A percentile compares a stretch with the other conserved stretches of the same genome.
These are phyloP conservation scores for Pseudomyrmex dendroicus DNA, from an alignment of 1,140 invertebrate species.

Conservation along the genomic window DNA sequence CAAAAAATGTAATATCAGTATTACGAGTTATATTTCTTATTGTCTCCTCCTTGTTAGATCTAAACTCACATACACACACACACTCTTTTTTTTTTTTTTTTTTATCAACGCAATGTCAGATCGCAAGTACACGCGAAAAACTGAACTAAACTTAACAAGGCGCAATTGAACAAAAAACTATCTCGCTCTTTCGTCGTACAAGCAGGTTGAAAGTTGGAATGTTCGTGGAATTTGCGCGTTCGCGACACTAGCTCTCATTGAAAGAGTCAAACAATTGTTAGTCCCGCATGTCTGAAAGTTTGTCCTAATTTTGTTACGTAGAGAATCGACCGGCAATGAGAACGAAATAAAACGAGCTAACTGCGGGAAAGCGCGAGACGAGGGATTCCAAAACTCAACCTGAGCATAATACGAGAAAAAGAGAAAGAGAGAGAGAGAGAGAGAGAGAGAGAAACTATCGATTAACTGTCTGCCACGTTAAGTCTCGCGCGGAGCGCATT, in stretches of 20 bases:
- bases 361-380: conserved; percentile 14
- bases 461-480: conserved; percentile 77
- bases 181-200: not conserved
- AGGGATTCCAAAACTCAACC: conserved; percentile 60
- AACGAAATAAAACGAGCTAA: conserved; percentile 35
- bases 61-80: too few relatives aligned
- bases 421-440: not conserved
- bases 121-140: too few relatives aligned
- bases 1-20: too few relatives aligned
- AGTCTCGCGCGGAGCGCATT: conserved; percentile 71
- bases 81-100: too few relatives aligned
- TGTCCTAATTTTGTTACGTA: conserved; percentile 31
- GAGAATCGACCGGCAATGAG: conserved; percentile 22
- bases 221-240: not conserved
- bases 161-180: too few relatives aligned
- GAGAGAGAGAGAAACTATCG: conserved; percentile 72
- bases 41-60: too few relatives aligned
- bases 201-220: not conserved
- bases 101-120: too few relatives aligned
- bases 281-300: conserved; percentile 21
- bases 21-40: too few relatives aligned
- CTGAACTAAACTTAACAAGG: too few relatives aligned
- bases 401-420: conserved; percentile 46
- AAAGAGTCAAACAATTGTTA: not conserved
- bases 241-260: not conserved